A percentile compares a stretch with the other conserved stretches of the same genome.
Conservation (phyloP, 2,113 vertebrate genomes). For the Pterocles gutturalis region DNA sequence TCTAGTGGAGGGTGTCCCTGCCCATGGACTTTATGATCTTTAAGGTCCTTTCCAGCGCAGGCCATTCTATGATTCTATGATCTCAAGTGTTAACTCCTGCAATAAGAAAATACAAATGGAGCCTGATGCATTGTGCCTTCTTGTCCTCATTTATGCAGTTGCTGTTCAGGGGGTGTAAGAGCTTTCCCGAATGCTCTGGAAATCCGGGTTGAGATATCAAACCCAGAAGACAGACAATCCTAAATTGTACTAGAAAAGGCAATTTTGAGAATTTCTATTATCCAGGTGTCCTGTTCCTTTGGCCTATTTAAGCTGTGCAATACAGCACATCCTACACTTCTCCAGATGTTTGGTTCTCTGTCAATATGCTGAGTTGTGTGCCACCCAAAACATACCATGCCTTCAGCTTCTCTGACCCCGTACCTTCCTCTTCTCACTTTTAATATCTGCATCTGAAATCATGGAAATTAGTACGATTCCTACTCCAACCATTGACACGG, state of each 20-base stretch:
- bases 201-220: background rate
- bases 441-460: background rate
- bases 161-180: background rate
- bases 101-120: background rate
- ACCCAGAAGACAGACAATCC: background rate
- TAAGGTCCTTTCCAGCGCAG: too few species aligned
- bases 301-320: background rate
- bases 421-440: background rate
- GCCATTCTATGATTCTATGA: too few species aligned
- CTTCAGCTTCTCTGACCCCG: background rate
- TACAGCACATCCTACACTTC: background rate
- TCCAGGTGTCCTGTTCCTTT: background rate
- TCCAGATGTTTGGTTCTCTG: background rate
- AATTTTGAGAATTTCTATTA: background rate
- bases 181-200: background rate
- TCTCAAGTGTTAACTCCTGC: background rate
- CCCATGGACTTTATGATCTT: too few species aligned
- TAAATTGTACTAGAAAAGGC: background rate
- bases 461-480: background rate
- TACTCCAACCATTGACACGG: background rate
- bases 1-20: too few species aligned
- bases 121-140: background rate
- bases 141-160: background rate
- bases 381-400: background rate
- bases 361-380: background rate